Conservation (phyloP, 2,797 vertebrate genomes). For the Hippopotamyrus pictus region DNA sequence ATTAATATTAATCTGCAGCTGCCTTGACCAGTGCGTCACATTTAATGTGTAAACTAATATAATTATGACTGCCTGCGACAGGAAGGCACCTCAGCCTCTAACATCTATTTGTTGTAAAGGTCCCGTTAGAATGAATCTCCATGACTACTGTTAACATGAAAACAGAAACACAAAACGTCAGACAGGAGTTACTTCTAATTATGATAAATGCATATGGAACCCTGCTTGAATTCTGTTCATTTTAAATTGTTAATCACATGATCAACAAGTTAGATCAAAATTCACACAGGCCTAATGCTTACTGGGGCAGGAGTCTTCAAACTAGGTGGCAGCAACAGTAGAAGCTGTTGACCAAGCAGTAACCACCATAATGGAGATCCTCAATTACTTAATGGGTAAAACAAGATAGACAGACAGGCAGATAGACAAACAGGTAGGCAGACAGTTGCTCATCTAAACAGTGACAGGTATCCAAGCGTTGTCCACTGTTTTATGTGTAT, state of each 20-base stretch:
- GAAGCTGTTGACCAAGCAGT: neutral
- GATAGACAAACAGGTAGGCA: neutral
- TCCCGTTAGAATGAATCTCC: neutral
- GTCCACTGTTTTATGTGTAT: too few species aligned
- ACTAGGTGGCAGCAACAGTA: neutral
- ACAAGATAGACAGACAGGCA: neutral
- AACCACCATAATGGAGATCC: neutral
- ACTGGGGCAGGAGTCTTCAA: neutral
- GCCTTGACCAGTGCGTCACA: neutral
- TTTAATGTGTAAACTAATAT: neutral
- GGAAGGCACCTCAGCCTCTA: neutral
- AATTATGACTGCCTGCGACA: neutral
- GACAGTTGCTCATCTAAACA: neutral
- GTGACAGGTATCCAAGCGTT: too few species aligned
- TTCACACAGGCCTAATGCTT: neutral
- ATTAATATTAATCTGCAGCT: conserved; percentile 4
- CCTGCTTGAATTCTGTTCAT: neutral
- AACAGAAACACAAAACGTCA: neutral
- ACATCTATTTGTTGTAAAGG: neutral
- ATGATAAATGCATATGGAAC: neutral
- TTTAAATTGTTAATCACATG: neutral
- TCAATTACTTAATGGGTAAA: neutral
- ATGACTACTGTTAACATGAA: neutral
- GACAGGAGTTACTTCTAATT: neutral
- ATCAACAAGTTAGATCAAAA: neutral